These are phyloP conservation scores for Serranochromis macrocephalus DNA, from an alignment of 2,113 vertebrate genomes.

Conservation along the genomic window DNA sequence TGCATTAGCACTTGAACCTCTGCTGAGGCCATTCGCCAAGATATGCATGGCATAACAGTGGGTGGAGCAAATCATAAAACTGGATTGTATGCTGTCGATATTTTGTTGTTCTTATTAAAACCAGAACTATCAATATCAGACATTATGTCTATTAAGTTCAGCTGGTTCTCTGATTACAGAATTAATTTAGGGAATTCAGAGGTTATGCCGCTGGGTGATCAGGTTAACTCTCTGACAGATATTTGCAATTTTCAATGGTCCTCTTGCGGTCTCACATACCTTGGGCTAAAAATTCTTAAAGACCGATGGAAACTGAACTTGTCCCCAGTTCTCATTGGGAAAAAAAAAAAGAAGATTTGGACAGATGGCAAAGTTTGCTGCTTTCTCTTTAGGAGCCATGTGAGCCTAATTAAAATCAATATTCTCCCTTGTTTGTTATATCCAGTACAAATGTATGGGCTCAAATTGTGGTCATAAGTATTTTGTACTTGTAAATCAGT, in stretches of 20 bases:
- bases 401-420: background rate
- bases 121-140: background rate
- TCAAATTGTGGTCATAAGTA: background rate
- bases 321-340: fast-evolving
- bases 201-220: background rate
- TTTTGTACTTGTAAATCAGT: background rate
- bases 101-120: background rate
- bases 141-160: background rate
- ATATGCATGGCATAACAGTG: background rate
- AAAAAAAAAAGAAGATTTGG: background rate
- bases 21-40: background rate
- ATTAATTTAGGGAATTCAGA: background rate
- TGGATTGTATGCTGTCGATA: background rate
- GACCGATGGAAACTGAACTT: background rate
- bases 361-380: background rate
- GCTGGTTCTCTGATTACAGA: background rate
- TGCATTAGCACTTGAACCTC: background rate
- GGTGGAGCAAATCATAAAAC: fast-evolving
- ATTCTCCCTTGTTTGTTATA: background rate
- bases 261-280: background rate
- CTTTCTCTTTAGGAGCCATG: background rate
- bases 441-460: background rate
- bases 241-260: background rate
- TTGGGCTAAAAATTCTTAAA: background rate
- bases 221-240: background rate